Conservation (phyloP, 1,140 invertebrate genomes). For the Zaprionus kolodkinae region DNA sequence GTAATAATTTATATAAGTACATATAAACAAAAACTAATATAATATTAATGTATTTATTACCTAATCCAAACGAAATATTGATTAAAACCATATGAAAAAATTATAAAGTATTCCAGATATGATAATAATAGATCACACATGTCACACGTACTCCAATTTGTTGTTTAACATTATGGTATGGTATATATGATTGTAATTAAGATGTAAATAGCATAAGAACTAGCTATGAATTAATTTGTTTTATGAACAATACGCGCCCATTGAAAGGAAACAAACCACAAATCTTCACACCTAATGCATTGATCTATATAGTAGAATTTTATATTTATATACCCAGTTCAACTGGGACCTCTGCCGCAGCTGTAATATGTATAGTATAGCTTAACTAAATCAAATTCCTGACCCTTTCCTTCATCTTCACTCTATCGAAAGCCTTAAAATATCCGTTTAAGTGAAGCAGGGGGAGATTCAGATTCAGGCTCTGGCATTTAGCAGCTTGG, state of each 20-base stretch:
- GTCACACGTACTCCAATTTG: slow-evolving; percentile 65
- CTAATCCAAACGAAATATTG: slow-evolving; percentile 34
- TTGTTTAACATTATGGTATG: slow-evolving; percentile 61
- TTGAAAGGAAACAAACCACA: slow-evolving; percentile 57
- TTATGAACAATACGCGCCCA: slow-evolving; percentile 54
- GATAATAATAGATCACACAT: slow-evolving; percentile 41
- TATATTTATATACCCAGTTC: slow-evolving; percentile 68
- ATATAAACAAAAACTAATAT: slow-evolving; percentile 49
- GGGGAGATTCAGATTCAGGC: slow-evolving; percentile 15
- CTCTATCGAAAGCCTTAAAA: background rate
- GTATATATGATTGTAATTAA: slow-evolving; percentile 57
- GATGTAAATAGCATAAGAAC: slow-evolving; percentile 56
- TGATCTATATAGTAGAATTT: slow-evolving; percentile 57
- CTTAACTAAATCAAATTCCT: slow-evolving; percentile 5
- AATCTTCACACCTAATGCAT: slow-evolving; percentile 67
- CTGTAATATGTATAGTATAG: background rate
- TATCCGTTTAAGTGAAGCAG: slow-evolving; percentile 24
- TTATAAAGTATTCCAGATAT: slow-evolving; percentile 30
- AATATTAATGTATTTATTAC: slow-evolving; percentile 27
- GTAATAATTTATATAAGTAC: slow-evolving; percentile 50
- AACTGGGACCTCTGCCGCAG: slow-evolving; percentile 9
- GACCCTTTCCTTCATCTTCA: background rate
- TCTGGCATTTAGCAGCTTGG: slow-evolving; percentile 27
- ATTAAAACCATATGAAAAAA: slow-evolving; percentile 23
- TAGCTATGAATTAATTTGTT: slow-evolving; percentile 51